Evolutionary conservation across 2,888 invertebrate species (phyloP), one percentile per base, ranked within the genome.

Genomic region (Ctenicera cuprea): DNA sequence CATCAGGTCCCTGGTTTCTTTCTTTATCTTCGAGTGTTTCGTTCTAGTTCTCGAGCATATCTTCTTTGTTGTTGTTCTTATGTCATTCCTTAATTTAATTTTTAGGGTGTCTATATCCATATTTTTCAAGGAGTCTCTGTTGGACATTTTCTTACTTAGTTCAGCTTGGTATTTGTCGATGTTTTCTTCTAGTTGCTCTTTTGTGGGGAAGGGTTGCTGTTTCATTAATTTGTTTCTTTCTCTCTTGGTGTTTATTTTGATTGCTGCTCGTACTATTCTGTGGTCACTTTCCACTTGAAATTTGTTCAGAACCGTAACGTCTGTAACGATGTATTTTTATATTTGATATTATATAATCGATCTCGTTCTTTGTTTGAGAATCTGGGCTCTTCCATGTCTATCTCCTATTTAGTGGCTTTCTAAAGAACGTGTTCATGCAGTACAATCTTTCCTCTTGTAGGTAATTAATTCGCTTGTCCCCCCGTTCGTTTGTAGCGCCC

Each of bases 331-430:
- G n/a, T 48, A 48, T 16, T 48, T 48, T 48, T 16, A n/a, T n/a
- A 18, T 48, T 16, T n/a, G 48, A 14, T 48, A 48, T 16, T 48
- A 48, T 18, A 48, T 48, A n/a, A n/a, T n/a, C n/a, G n/a, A n/a
- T n/a, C n/a, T n/a, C n/a, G n/a, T n/a, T n/a, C n/a, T n/a, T n/a
- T 8, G 48, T 48, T 14, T 48, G 14, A 9, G 16, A 14, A 14
- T 48, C 9, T n/a, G 48, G 48, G 16, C 48, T 48, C 14, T 18
- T 48, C 48, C 48, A 48, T 48, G 16, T 48, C 48, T 14, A 48
- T 9, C 48, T 48, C 18, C 16, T 48, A 18, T 48, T 14, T 16
- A 3, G n/a, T 14, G 48, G 48, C 14, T 48, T 48, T 18, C 9
- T 2, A 9, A 48, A 48, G 48, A 48, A 48, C 2, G 16, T 14